Base-by-base conservation (phyloP, 2,113 vertebrate genomes). In the Saccopteryx leptura region DNA sequence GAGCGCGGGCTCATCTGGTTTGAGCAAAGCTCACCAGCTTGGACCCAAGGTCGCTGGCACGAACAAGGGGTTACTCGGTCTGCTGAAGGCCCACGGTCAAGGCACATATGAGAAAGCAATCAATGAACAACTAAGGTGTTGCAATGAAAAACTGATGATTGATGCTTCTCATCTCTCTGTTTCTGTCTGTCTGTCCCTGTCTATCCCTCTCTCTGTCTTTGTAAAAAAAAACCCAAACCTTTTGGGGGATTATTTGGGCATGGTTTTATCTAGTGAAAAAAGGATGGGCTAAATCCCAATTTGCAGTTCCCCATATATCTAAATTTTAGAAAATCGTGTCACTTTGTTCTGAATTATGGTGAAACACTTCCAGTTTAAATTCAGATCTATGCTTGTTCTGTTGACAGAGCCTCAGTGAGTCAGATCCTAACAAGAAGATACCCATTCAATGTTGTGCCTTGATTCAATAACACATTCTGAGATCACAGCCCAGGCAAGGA, bases 381-480 rank as follows among this genome's bases (percentile, higher is more conserved):
- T 94, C 9, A 76, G 61, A 76, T 86, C 84, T 33, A 3, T 52
- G 82, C 58, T 48, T 63, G 23, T 71, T 88, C 58, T 69, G 24
- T 89, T 86, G 50, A 56, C 50, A 66, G 72, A 56, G n/a, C 60
- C 28, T 91, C 89, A 63, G 0, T 21, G 76, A 92, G 15, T 76
- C 50, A 21, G 60, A 19, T 18, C 4, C 26, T 23, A 86, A 72
- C 8, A 63, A 80, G 80, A 93, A 92, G 66, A 68, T 61, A 56
- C 24, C 19, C 66, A 86, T 61, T 84, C 75, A 50, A 10, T 2
- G 9, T 24, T 93, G 26, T 31, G 24, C 21, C 78, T 93, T 54
- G 21, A 46, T 81, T 95, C 52, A 83, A 18, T 52, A 50, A 97
- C 74, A 86, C 19, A 92, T 31, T 65, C 17, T 33, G 46, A 75